Conservation (phyloP, 2,113 vertebrate species). For the Microcebus lehilahytsara region DNA sequence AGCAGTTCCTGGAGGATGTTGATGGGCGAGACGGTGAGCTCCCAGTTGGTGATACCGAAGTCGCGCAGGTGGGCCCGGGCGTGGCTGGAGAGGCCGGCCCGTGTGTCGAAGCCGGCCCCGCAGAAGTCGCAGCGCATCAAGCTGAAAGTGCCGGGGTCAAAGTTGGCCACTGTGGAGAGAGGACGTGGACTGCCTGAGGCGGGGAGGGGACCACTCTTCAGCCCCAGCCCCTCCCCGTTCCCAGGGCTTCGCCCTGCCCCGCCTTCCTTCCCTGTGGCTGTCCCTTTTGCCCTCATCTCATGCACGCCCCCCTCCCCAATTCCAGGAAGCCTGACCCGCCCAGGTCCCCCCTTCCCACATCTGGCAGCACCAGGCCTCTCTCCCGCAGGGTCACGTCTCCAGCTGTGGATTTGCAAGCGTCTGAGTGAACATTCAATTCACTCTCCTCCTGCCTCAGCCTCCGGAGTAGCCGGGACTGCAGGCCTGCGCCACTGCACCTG, state of each 20-base stretch:
- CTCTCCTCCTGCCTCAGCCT: no score
- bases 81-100: constrained; percentile 96
- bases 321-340: background rate
- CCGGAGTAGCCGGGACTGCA: no score
- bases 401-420: background rate
- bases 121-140: constrained; percentile 98
- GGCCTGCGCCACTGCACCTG: no score
- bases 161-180: constrained; percentile 91
- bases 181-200: constrained; percentile 14
- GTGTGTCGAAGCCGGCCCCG: constrained; percentile 95
- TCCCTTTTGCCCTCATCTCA: background rate
- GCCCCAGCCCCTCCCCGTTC: background rate
- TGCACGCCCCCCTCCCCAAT: background rate
- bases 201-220: background rate
- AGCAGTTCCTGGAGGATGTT: constrained; percentile 95
- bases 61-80: constrained; percentile 95
- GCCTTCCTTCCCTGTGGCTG: background rate
- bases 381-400: background rate
- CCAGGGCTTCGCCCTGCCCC: background rate
- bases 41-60: constrained; percentile 98
- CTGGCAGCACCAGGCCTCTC: background rate
- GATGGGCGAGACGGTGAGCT: constrained; percentile 95
- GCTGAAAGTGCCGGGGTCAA: constrained; percentile 96
- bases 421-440: background rate
- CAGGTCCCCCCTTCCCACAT: background rate